Base-by-base conservation (phyloP, 1,140 invertebrate genomes). In the Ips typographus region DNA sequence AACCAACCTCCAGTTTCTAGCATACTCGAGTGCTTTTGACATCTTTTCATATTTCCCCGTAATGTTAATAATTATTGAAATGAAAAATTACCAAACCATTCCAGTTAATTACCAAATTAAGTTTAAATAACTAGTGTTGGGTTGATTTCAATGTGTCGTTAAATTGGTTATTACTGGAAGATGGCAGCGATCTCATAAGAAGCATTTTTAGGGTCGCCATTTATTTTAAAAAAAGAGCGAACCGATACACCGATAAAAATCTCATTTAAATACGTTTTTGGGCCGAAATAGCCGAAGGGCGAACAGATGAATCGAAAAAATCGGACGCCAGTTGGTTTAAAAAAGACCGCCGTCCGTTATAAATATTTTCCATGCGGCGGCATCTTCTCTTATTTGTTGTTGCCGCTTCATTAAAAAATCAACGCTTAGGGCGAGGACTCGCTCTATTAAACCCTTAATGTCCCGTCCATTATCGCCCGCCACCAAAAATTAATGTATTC, bases 361-460 rank as follows among this genome's bases (percentile, higher is more conserved):
- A 22, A 22, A 22, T 65, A 65, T 41, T 63, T 65, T 42, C 55
- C 51, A 42, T 65, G 53, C 39, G 63, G 51, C 40, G 53, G 53
- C 63, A 44, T 8, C 51, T 42, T 43, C 22, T 22, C 22, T 56
- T 65, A 65, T 65, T 65, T 65, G 63, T 65, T 65, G 52, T 65
- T 51, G 52, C 63, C 63, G 63, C 63, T 65, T 65, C 63, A 65
- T 65, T 65, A 65, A 65, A 65, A 65, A 65, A 65, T 55, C 63
- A 65, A 38, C 63, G 63, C 63, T 65, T 43, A 39, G 56, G 63
- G 63, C 63, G 63, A 65, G 63, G 63, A 65, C 52, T 52, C 63
- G 37, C 40, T 56, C 40, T 65, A 65, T 65, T 65, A 65, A 56
- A 65, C 51, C 51, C 63, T 43, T 65, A 65, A 65, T 65, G 38